phyloP scores from a whole-genome alignment of 2,888 invertebrate genomes.

The Schizotus pectinicornis region DNA sequence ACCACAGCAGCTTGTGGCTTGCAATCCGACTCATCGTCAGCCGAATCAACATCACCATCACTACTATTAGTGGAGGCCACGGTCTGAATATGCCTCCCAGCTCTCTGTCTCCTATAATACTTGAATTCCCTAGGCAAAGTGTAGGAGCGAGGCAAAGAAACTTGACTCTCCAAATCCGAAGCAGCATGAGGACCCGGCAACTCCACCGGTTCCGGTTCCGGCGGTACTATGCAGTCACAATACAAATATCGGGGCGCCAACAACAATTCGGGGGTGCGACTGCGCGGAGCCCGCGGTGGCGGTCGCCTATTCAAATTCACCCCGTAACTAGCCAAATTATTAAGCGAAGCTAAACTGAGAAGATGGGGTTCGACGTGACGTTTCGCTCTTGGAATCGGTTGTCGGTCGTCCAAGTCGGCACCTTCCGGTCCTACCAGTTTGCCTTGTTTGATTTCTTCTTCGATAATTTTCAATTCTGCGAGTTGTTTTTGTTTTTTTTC shows the following conservation, averaged over 20 bases:
- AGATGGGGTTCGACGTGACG: slow-evolving; percentile 67
- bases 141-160: slow-evolving; percentile 83
- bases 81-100: slow-evolving; percentile 67
- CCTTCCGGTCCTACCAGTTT: slow-evolving; percentile 69
- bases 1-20: slow-evolving; percentile 52
- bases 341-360: slow-evolving; percentile 60
- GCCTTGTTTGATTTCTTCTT: slow-evolving; percentile 87
- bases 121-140: slow-evolving; percentile 86
- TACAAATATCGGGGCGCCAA: slow-evolving; percentile 76
- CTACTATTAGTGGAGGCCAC: slow-evolving; percentile 85
- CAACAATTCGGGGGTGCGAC: slow-evolving; percentile 79
- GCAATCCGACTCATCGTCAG: slow-evolving; percentile 65
- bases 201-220: slow-evolving; percentile 50
- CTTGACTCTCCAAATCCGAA: slow-evolving; percentile 79
- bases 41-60: slow-evolving; percentile 80
- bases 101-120: slow-evolving; percentile 67
- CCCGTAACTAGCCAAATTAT: slow-evolving; percentile 56
- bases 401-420: slow-evolving; percentile 61
- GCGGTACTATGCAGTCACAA: slow-evolving; percentile 58
- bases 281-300: slow-evolving; percentile 59
- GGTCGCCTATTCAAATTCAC: slow-evolving; percentile 54
- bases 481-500: slow-evolving; percentile 89
- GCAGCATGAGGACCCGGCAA: slow-evolving; percentile 53
- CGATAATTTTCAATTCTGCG: slow-evolving; percentile 80
- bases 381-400: slow-evolving; percentile 75